Base-by-base conservation (phyloP, 2,113 vertebrate genomes). In the Cinclus cinclus region DNA sequence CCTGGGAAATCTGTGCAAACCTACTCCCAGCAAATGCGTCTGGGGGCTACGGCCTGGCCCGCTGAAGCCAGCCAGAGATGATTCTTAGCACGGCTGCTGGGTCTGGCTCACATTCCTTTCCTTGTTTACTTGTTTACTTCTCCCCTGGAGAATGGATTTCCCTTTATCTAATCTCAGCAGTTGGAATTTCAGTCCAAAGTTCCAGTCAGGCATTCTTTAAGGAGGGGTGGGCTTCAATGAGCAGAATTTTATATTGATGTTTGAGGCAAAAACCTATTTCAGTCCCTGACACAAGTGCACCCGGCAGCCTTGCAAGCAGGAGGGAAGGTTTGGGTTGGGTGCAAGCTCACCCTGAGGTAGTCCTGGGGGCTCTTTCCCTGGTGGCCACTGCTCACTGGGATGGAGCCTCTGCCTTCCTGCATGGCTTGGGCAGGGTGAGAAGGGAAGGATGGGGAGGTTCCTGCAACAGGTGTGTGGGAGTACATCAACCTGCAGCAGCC, bases 221-320 rank as follows among this genome's bases (percentile, higher is more conserved):
- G 64, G 53, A 23, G 23, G 44, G 11, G 52, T 49, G 78, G 53
- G 28, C 44, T 59, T 27, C 5, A 1, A 22, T 0, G 19, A 28
- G 35, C 1, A 4, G 4, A 18, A 6, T 3, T 23, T 49, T 11
- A 7, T 6, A 2, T 37, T 42, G 2, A 1, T 2, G 16, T 6
- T 31, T 20, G 49, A 13, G 41, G 35, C 42, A 5, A 0, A 4
- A 21, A 3, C 41, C 35, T 1, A 1, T 13, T 56, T 5, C 63
- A 7, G 41, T 3, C 25, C 10, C 55, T 18, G 41, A 1, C 62
- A 12, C 35, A 37, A 37, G 35, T 37, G 35, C 35, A 37, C 35
- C 8, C 35, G 41, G 35, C 42, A 5, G 42, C 42, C 16, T 16
- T 42, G 42, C 42, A 42, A 14, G 42, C 42, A 47, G 46, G 11